phyloP scores from a whole-genome alignment of 2,113 vertebrate species.

The Semnornis frantzii region DNA sequence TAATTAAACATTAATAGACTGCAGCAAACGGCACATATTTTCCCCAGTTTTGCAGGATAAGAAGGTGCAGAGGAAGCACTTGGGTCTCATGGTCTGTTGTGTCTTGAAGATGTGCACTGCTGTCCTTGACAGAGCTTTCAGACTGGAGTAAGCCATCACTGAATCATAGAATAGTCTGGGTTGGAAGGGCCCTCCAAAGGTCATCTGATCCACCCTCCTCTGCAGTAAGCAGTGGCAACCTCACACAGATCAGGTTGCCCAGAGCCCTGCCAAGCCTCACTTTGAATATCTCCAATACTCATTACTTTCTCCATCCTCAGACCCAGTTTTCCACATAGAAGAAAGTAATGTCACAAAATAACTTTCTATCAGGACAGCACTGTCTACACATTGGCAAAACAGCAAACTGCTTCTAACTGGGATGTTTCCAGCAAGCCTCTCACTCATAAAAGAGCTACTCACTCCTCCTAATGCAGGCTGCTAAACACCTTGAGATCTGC shows the following conservation, averaged over 20 bases:
- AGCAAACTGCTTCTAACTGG: neutral
- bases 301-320: neutral
- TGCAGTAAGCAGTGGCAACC: too few species aligned
- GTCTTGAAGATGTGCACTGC: neutral
- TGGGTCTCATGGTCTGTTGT: neutral
- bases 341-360: neutral
- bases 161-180: too few species aligned
- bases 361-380: neutral
- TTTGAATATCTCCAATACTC: neutral
- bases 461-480: neutral
- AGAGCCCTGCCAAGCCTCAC: too few species aligned
- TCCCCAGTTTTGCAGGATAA: neutral
- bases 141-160: neutral
- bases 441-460: rapidly evolving
- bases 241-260: too few species aligned
- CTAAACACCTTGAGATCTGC: neutral
- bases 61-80: neutral
- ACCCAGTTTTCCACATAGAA: rapidly evolving
- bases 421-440: neutral
- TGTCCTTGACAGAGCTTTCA: neutral
- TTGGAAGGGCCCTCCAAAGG: too few species aligned
- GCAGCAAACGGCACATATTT: neutral
- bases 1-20: neutral
- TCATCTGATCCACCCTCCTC: too few species aligned
- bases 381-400: neutral